Evolutionary conservation across 2,888 invertebrate species (phyloP).

Genomic region (Apamea monoglypha): DNA sequence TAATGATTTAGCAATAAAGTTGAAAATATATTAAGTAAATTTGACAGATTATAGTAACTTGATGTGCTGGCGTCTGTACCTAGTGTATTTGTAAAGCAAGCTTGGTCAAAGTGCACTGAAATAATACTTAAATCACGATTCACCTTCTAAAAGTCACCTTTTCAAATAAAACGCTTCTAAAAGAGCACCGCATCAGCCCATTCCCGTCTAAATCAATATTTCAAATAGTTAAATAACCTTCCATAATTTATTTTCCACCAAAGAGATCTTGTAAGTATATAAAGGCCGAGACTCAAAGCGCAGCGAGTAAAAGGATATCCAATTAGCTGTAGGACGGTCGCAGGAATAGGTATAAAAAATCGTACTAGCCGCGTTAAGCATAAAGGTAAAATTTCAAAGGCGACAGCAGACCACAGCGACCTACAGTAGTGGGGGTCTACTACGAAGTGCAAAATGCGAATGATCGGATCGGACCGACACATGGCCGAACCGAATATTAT

Average conservation of each 20-base stretch:
- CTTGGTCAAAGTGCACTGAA: not conserved
- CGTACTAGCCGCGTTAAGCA: slow-evolving; percentile 37
- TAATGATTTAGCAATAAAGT: too few species aligned
- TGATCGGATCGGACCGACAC: too few species aligned
- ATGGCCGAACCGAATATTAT: too few species aligned
- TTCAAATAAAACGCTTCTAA: not conserved
- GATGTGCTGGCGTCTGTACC: too few species aligned
- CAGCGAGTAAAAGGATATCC: slow-evolving; percentile 67
- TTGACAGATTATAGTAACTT: too few species aligned
- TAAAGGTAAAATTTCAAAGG: not conserved
- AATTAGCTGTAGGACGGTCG: slow-evolving; percentile 68
- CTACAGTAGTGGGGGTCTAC: too few species aligned
- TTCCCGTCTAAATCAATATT: slow-evolving; percentile 33
- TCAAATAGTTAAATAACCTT: slow-evolving; percentile 23
- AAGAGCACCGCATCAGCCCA: not conserved
- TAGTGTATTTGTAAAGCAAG: too few species aligned
- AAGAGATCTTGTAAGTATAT: slow-evolving; percentile 53
- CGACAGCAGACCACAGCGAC: too few species aligned
- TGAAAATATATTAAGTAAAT: too few species aligned
- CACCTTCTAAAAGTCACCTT: not conserved
- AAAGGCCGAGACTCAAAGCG: slow-evolving; percentile 55
- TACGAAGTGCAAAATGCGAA: too few species aligned
- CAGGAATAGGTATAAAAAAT: slow-evolving; percentile 69
- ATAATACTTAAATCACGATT: not conserved
- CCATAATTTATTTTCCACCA: slow-evolving; percentile 25